phyloP scores from a whole-genome alignment of 1,140 invertebrate species.

The Lordiphosa collinella region DNA sequence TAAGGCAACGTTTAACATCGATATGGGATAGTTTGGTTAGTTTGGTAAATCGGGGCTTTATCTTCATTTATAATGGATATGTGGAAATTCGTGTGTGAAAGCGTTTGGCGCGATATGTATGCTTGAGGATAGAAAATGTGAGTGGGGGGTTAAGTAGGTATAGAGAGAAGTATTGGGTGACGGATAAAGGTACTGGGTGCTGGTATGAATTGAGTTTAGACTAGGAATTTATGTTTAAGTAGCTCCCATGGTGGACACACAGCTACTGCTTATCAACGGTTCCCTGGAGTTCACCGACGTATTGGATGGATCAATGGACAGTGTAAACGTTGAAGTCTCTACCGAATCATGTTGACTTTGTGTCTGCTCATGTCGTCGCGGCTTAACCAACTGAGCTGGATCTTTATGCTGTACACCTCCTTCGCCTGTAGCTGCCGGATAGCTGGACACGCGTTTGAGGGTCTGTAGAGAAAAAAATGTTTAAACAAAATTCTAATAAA shows the following conservation, averaged over 20 bases:
- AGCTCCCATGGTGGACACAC: slow-evolving; percentile 57
- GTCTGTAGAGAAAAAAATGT: slow-evolving; percentile 25
- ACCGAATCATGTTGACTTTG: slow-evolving; percentile 81
- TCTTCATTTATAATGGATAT: slow-evolving; percentile 6
- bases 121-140: neutral
- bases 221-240: neutral
- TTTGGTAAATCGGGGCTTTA: slow-evolving; percentile 22
- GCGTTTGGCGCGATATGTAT: slow-evolving; percentile 35
- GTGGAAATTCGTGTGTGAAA: slow-evolving; percentile 5
- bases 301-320: slow-evolving; percentile 77
- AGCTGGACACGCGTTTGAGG: slow-evolving; percentile 75
- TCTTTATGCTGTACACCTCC: slow-evolving; percentile 60
- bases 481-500: too few relatives aligned
- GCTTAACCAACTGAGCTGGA: slow-evolving; percentile 60
- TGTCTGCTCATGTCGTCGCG: slow-evolving; percentile 80
- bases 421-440: slow-evolving; percentile 65
- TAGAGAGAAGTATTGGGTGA: too few relatives aligned
- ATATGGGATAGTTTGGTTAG: slow-evolving; percentile 67
- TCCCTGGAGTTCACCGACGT: slow-evolving; percentile 77
- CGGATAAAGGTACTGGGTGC: neutral
- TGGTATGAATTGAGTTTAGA: neutral
- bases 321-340: slow-evolving; percentile 70
- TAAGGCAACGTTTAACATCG: slow-evolving; percentile 79
- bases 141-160: slow-evolving; percentile 6
- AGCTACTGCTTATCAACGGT: slow-evolving; percentile 70